Evolutionary conservation across 2,888 invertebrate species (phyloP).

Genomic region (Rhagophthalmus giganteus): DNA sequence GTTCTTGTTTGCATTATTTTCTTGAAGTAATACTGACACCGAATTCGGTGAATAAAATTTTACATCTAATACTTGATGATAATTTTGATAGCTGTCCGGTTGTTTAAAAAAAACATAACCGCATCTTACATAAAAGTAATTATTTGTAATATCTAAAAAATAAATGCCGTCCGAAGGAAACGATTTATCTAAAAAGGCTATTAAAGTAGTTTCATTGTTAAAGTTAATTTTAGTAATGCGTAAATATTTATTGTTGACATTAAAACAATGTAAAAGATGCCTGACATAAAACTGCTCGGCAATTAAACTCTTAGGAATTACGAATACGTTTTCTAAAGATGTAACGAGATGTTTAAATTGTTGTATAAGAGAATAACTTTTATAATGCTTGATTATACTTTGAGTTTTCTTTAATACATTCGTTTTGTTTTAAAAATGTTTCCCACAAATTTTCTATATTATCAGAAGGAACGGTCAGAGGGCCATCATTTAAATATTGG

Average conservation of each 20-base stretch:
- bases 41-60: conserved; percentile 76
- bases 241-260: conserved; percentile 44
- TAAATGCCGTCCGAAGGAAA: conserved; percentile 56
- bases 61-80: conserved; percentile 65
- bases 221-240: conserved; percentile 60
- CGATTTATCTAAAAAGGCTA: conserved; percentile 57
- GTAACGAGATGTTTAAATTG: conserved; percentile 73
- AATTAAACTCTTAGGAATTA: conserved; percentile 66
- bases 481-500: conserved; percentile 81
- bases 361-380: conserved; percentile 77
- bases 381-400: conserved; percentile 76
- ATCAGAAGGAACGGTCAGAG: conserved; percentile 71
- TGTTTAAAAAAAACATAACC: conserved; percentile 61
- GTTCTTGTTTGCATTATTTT: conserved; percentile 51
- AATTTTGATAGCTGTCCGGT: conserved; percentile 50
- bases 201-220: conserved; percentile 58
- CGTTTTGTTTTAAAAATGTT: conserved; percentile 72
- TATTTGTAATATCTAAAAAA: conserved; percentile 58
- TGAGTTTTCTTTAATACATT: conserved; percentile 70
- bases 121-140: conserved; percentile 56
- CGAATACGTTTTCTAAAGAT: conserved; percentile 69
- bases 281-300: conserved; percentile 64
- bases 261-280: conserved; percentile 56
- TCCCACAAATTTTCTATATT: conserved; percentile 78
- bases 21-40: conserved; percentile 71